A percentile compares a stretch with the other conserved stretches of the same genome.
Conservation (phyloP, 2,797 vertebrate genomes). For the Caiman crocodilus region DNA sequence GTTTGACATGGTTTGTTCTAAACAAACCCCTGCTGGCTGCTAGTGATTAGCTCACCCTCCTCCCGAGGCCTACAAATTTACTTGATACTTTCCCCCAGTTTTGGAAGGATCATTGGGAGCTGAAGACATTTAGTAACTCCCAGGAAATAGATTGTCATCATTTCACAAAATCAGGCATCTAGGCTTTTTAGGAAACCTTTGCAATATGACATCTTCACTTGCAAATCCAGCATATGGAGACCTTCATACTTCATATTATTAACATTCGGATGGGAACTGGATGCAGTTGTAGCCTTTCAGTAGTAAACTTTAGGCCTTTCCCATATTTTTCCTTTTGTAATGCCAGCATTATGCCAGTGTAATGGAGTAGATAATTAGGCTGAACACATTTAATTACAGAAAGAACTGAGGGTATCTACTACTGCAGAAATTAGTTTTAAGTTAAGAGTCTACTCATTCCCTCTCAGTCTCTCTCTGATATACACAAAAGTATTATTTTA, state of each 20-base stretch:
- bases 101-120: not conserved
- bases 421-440: not conserved
- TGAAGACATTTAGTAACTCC: accelerated
- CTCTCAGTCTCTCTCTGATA: too few relatives aligned
- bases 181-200: not conserved
- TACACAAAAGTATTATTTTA: not conserved
- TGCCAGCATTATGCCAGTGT: too few relatives aligned
- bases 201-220: not conserved
- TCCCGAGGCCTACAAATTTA: too few relatives aligned
- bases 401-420: not conserved
- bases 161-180: not conserved
- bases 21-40: too few relatives aligned
- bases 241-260: not conserved
- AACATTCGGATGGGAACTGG: not conserved
- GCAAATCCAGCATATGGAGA: not conserved
- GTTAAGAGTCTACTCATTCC: too few relatives aligned
- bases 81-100: too few relatives aligned
- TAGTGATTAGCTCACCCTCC: too few relatives aligned
- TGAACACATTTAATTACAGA: not conserved
- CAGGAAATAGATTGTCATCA: not conserved
- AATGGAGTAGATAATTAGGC: not conserved
- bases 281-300: not conserved
- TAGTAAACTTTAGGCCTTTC: not conserved
- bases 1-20: too few relatives aligned
- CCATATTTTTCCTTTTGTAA: not conserved